Conservation (phyloP, 2,888 invertebrate species). For the Melinopterus prodromus region DNA sequence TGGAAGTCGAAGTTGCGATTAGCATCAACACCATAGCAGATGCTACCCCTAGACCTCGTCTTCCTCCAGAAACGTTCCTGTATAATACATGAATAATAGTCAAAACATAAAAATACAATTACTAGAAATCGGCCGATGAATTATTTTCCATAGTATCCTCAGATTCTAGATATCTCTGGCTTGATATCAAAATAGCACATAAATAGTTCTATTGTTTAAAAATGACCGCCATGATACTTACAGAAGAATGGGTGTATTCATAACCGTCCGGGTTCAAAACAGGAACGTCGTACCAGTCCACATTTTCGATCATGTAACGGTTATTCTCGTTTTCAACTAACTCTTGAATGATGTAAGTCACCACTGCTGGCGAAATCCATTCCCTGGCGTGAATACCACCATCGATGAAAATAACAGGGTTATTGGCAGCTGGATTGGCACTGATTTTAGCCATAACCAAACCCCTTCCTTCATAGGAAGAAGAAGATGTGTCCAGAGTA, state of each 20-base stretch:
- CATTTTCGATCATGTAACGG: constrained; percentile 64
- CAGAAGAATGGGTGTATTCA: constrained; percentile 63
- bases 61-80: constrained; percentile 39
- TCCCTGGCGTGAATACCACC: constrained; percentile 73
- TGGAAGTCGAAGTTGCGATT: constrained; percentile 66
- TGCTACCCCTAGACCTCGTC: constrained; percentile 25
- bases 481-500: constrained; percentile 63
- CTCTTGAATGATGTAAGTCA: constrained; percentile 71
- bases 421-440: constrained; percentile 61
- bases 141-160: constrained; percentile 62
- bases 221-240: constrained; percentile 51
- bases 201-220: constrained; percentile 63
- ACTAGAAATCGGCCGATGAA: neutral
- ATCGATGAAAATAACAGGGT: constrained; percentile 69
- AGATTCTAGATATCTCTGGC: constrained; percentile 46
- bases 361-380: constrained; percentile 75
- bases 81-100: neutral
- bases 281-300: constrained; percentile 75
- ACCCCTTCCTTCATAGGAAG: constrained; percentile 60
- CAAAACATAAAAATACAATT: neutral
- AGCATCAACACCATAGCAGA: constrained; percentile 40
- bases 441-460: constrained; percentile 69
- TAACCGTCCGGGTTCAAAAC: constrained; percentile 79
- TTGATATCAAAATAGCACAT: constrained; percentile 68
- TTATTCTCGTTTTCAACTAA: constrained; percentile 68